Percentiles rank a stretch among this genome's conserved stretches.
These are phyloP conservation scores for Gobio occitaniae DNA, from an alignment of 2,797 vertebrate species.

Conservation along the genomic window DNA sequence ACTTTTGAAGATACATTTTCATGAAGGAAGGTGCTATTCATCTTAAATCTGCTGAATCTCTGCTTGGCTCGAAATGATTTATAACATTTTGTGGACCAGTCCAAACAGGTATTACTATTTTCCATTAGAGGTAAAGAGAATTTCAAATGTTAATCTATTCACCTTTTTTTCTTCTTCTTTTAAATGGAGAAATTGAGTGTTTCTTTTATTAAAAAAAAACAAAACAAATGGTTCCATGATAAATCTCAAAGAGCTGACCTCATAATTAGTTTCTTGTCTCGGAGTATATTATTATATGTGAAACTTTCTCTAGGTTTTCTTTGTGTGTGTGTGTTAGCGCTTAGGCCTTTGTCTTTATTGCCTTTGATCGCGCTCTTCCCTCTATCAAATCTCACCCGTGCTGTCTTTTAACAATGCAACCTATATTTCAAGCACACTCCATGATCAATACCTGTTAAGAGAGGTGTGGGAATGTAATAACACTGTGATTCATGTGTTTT, in stretches of 20 bases:
- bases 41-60: slow-evolving; percentile 67
- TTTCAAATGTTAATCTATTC: background rate
- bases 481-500: slow-evolving; percentile 65
- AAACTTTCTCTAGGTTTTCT: slow-evolving; percentile 13
- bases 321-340: slow-evolving; percentile 18
- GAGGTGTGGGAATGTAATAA: slow-evolving; percentile 64
- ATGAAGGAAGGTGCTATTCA: slow-evolving; percentile 59
- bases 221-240: background rate
- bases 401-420: slow-evolving; percentile 65
- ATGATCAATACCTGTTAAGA: slow-evolving; percentile 66
- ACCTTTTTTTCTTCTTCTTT: background rate
- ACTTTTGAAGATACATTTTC: slow-evolving; percentile 76
- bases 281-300: background rate
- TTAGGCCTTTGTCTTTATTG: slow-evolving; percentile 50
- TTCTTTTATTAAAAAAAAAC: background rate
- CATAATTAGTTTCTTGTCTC: background rate
- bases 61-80: slow-evolving; percentile 25
- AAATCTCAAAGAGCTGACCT: slow-evolving; percentile 15
- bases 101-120: slow-evolving; percentile 16
- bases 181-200: background rate
- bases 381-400: slow-evolving; percentile 61
- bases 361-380: slow-evolving; percentile 55
- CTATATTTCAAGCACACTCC: slow-evolving; percentile 62
- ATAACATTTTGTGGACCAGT: slow-evolving; percentile 6
- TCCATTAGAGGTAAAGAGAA: background rate